These are phyloP conservation scores for Neoseiulus cucumeris DNA, from an alignment of 1,140 invertebrate genomes.

Conservation along the genomic window DNA sequence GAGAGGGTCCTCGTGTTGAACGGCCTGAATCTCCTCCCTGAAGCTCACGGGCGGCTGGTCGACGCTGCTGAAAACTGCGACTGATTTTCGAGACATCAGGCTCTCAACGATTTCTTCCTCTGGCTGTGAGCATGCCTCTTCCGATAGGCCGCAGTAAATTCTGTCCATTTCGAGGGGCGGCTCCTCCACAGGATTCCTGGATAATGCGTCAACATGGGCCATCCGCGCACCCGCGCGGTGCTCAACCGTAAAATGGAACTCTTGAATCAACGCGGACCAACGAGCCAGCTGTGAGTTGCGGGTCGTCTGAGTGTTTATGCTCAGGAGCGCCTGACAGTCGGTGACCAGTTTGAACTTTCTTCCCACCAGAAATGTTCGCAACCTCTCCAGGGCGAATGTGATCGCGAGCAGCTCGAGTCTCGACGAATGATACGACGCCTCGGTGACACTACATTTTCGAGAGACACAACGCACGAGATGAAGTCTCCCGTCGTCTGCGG, in stretches of 20 bases:
- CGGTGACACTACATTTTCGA: background rate
- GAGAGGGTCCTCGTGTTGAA: too few species aligned
- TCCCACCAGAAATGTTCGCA: constrained; percentile 8
- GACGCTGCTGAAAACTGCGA: too few species aligned
- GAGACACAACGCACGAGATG: constrained; percentile 12
- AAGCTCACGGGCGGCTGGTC: too few species aligned
- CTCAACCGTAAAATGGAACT: background rate
- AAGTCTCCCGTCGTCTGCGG: background rate
- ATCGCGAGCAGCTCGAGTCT: constrained; percentile 12
- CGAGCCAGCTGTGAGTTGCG: background rate
- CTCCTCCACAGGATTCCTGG: background rate
- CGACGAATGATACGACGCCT: background rate
- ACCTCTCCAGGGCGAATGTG: constrained; percentile 10
- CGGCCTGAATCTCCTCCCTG: too few species aligned
- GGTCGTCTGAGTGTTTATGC: too few species aligned
- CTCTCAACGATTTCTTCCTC: too few species aligned
- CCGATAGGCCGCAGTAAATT: too few species aligned
- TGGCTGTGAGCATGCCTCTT: too few species aligned
- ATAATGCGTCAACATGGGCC: background rate
- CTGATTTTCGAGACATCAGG: too few species aligned
- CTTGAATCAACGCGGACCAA: background rate
- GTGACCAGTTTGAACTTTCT: too few species aligned
- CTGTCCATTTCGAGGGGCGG: too few species aligned
- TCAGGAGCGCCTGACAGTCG: too few species aligned
- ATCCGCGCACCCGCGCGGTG: background rate